Evolutionary conservation across 2,797 vertebrate species (phyloP), one percentile per base, ranked within the genome.

Genomic region (Pantherophis alleghaniensis): DNA sequence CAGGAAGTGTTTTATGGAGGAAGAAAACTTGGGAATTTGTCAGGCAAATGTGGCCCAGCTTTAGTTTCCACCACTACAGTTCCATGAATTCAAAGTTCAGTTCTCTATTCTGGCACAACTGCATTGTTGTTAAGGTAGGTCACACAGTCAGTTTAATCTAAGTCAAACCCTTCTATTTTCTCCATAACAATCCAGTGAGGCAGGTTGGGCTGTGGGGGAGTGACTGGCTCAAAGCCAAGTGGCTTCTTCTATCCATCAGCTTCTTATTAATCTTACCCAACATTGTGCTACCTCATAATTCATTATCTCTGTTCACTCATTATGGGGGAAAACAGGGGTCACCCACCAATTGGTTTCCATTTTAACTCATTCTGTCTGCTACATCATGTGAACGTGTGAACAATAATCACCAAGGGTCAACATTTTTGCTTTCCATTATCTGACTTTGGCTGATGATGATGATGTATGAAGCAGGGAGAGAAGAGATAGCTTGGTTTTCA

Each of bases 401-500:
- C 92, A 94, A 93, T 94, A 95, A 94, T 95, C 91, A 92, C 93
- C 90, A 93, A 89, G 83, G 93, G 95, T 95, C 95, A 96, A 95
- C 96, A 94, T 57, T 90, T 69, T 88, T 92, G 79, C 92, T 96
- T 96, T 94, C 93, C 94, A 94, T 96, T 96, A 95, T 61, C 95
- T 94, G 94, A 94, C 93, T 96, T 96, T 93, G 91, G 95, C 93
- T 96, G 95, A 96, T 96, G 95, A 96, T 96, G 96, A 97, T 96
- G 96, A 97, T 97, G 96, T 96, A 96, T 96, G 95, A 96, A 96
- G 93, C 94, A 95, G 92, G 94, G 93, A 92, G 89, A 94, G 94
- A 96, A 96, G 47, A 95, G 96, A 95, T 93, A 96, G 96, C 96
- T 96, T 96, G 96, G 96, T 97, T 97, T 97, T 96, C 96, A 92